phyloP scores from a whole-genome alignment of 2,113 vertebrate species.

The Pao palembangensis region DNA sequence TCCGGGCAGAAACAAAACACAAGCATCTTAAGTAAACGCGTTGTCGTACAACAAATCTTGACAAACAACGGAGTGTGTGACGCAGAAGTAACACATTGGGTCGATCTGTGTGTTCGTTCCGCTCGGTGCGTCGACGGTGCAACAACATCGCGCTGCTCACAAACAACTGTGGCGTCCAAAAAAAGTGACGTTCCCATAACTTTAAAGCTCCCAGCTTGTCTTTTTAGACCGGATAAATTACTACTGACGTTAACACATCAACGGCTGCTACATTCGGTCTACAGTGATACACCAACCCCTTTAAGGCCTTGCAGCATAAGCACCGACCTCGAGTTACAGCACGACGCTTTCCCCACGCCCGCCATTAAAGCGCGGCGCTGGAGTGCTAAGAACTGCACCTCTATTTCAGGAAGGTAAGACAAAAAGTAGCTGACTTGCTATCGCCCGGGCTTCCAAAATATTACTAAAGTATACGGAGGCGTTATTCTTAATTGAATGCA shows the following conservation, averaged over 20 bases:
- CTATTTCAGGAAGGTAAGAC: slow-evolving; percentile 27
- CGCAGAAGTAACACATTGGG: slow-evolving; percentile 5
- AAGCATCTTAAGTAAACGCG: not conserved
- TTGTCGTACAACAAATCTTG: not conserved
- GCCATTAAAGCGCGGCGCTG: slow-evolving; percentile 64
- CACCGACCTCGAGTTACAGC: slow-evolving; percentile 64
- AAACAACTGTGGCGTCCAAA: not conserved
- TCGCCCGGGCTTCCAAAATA: fast-evolving
- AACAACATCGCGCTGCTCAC: not conserved
- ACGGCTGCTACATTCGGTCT: not conserved
- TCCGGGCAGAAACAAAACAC: slow-evolving; percentile 20
- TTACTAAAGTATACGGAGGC: fast-evolving
- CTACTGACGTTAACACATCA: not conserved
- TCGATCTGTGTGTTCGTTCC: not conserved
- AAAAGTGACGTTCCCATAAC: no score
- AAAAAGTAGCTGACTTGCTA: not conserved
- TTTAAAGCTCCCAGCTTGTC: no score
- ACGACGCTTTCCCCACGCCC: slow-evolving; percentile 45
- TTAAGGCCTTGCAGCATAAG: slow-evolving; percentile 58
- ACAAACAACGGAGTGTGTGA: not conserved
- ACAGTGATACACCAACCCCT: slow-evolving; percentile 13
- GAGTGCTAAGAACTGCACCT: slow-evolving; percentile 11
- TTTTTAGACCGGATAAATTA: no score
- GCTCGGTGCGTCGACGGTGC: not conserved
- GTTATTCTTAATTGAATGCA: not conserved